Evolutionary conservation across 92 coral and sea anemone species (phyloP).

Genomic region (Parazoanthus atlanticus): DNA sequence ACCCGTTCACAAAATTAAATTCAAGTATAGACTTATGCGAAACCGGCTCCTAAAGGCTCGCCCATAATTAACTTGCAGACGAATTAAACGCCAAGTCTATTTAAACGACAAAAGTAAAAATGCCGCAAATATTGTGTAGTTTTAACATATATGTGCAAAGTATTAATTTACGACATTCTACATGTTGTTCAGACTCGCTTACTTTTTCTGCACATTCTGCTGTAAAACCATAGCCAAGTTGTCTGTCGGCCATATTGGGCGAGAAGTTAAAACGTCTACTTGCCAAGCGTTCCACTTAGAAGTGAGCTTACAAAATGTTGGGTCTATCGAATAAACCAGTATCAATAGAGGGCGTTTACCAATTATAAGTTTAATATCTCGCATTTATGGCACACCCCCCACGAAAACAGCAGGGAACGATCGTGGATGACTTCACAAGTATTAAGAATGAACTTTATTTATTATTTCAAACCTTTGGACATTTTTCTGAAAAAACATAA

Average conservation of each 20-base stretch:
- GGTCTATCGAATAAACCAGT: neutral
- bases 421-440: conserved; percentile 18
- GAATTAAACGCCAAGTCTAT: no score
- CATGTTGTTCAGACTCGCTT: neutral
- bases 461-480: neutral
- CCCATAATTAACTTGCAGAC: no score
- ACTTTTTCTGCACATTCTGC: conserved; percentile 29
- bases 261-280: conserved; percentile 2
- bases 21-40: no score
- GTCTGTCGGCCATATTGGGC: conserved; percentile 38
- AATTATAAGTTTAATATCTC: neutral
- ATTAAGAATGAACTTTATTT: conserved; percentile 11
- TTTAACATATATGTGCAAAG: no score
- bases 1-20: no score
- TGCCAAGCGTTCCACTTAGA: neutral
- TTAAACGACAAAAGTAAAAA: no score
- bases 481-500: no score
- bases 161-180: no score
- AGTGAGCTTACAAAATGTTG: neutral
- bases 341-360: neutral
- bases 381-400: neutral
- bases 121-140: no score
- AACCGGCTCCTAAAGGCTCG: no score
- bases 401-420: neutral
- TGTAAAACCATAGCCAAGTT: conserved; percentile 15